phyloP scores from a whole-genome alignment of 2,888 invertebrate species.

The Ormyrus thymus region DNA sequence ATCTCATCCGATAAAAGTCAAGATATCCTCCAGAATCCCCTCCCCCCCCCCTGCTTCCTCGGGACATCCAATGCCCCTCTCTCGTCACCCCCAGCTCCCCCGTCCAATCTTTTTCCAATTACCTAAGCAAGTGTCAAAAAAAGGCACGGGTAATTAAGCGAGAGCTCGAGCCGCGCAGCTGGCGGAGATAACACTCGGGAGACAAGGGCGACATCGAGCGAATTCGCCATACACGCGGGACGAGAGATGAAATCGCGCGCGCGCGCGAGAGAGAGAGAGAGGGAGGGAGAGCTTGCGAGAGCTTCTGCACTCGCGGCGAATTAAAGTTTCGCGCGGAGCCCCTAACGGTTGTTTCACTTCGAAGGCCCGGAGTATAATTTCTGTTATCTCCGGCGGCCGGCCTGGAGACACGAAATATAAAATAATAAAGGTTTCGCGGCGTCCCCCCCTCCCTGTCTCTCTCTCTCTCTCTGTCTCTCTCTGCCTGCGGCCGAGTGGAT shows the following conservation, averaged over 20 bases:
- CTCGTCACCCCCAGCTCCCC: neutral
- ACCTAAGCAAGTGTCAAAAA: conserved; percentile 24
- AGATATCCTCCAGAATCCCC: neutral
- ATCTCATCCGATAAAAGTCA: no score
- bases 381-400: conserved; percentile 66
- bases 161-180: conserved; percentile 15
- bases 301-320: conserved; percentile 41
- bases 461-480: conserved; percentile 49
- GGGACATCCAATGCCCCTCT: neutral
- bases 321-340: conserved; percentile 64
- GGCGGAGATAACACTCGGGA: neutral
- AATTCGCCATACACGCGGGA: neutral
- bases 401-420: conserved; percentile 63
- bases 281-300: neutral
- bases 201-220: no score
- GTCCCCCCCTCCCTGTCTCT: conserved; percentile 36
- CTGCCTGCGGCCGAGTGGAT: conserved; percentile 44
- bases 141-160: conserved; percentile 2
- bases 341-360: conserved; percentile 69
- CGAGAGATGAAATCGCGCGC: conserved; percentile 52
- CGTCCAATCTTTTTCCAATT: conserved; percentile 24
- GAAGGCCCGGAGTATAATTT: conserved; percentile 63
- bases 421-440: conserved; percentile 64
- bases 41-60: neutral
- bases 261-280: neutral